Evolutionary conservation across 1,140 invertebrate species (phyloP).

Genomic region (Myzus persicae): DNA sequence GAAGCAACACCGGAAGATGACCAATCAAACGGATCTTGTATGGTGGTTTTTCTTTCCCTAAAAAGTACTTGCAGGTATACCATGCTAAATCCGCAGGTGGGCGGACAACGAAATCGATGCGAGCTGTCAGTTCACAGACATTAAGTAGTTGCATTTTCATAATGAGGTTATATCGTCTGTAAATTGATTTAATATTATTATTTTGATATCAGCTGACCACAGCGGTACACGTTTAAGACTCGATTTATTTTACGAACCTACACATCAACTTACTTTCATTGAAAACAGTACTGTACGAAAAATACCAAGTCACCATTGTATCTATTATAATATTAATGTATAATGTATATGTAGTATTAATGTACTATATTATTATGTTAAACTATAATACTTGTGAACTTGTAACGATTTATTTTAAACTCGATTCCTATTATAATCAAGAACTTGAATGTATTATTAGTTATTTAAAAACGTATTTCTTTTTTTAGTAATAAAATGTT

Average conservation of each 20-base stretch:
- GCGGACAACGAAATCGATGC: not conserved
- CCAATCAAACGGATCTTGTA: not conserved
- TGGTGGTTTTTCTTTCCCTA: not conserved
- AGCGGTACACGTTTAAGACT: not conserved
- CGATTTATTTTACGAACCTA: not conserved
- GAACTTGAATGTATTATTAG: too few species aligned
- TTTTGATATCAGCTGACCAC: too few species aligned
- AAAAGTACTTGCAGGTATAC: too few species aligned
- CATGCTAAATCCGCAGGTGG: not conserved
- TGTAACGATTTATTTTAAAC: too few species aligned
- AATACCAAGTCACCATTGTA: not conserved
- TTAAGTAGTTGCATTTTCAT: not conserved
- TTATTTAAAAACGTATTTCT: too few species aligned
- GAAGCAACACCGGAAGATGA: not conserved
- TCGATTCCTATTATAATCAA: too few species aligned
- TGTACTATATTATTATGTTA: too few species aligned
- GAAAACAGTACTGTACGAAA: not conserved
- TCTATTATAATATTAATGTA: not conserved
- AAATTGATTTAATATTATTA: too few species aligned
- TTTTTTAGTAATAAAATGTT: too few species aligned
- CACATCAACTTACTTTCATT: too few species aligned
- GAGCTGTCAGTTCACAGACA: not conserved
- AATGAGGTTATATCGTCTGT: too few species aligned
- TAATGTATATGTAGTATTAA: not conserved
- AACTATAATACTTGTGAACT: too few species aligned